Evolutionary conservation across 2,797 vertebrate genomes (phyloP), one percentile per base, ranked within the genome.

Genomic region (Amniataba percoides): DNA sequence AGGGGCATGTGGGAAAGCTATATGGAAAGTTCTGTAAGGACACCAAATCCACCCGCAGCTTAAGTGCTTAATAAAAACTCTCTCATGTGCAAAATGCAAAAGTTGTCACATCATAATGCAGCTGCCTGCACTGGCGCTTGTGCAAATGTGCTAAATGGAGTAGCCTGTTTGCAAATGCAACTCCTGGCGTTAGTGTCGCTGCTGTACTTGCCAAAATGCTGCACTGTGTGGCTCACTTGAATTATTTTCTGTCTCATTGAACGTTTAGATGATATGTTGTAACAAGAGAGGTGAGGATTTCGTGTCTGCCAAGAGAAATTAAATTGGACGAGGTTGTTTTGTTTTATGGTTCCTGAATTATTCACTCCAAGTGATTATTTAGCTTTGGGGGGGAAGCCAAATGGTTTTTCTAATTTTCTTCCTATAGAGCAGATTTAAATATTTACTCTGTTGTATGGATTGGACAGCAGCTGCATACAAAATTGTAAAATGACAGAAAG

Each of bases 211-310:
- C 21, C 49, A 65, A 31, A 73, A 46, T 48, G 39, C 34, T 71
- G 43, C 51, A 43, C 56, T 53, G 61, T 61, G 63, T 53, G 67
- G 52, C 80, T 80, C 60, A 39, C 21, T 51, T 34, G 15, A 59
- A 72, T 69, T 5, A 75, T 69, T 77, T 56, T 82, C 73, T 69
- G 76, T 79, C 53, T 77, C 55, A 60, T 16, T 77, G 25, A 77
- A 61, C 1, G 5, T 25, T 71, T 1, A 43, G 34, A 77, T 81
- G 75, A 62, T 59, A 46, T 27, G 43, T 36, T 59, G 31, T 42
- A 55, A 36, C 23, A 64, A 19, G 0, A 16, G 36, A 55, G 52
- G 61, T 60, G 60, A 53, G 0, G 0, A 59, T 57, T 51, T 66
- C 25, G 42, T 25, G 48, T 42, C 23, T 65, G 66, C 71, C 55